Percentiles rank a stretch among this genome's conserved stretches.
phyloP scores from a whole-genome alignment of 1,140 invertebrate species.

The Bursaphelenchus mucronatus region DNA sequence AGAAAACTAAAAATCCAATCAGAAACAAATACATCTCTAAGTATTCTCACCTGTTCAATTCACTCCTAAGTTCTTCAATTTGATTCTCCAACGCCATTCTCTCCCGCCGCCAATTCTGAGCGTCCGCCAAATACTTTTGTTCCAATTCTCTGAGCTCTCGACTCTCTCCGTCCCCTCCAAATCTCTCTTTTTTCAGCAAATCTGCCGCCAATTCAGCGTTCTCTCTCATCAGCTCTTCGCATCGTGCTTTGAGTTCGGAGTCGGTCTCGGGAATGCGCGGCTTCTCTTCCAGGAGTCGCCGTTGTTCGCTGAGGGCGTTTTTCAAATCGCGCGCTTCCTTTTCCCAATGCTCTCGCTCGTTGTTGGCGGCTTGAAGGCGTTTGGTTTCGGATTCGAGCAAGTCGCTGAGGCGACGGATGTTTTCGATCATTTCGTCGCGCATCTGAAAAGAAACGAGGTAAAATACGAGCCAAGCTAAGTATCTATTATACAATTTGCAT shows the following conservation, averaged over 20 bases:
- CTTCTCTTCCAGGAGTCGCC: neutral
- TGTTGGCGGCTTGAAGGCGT: slow-evolving; percentile 13
- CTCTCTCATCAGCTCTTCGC: slow-evolving; percentile 8
- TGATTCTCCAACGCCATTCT: slow-evolving; percentile 8
- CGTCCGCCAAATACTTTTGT: neutral
- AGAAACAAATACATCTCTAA: neutral
- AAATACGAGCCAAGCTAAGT: no score
- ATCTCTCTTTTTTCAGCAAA: neutral
- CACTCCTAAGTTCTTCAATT: slow-evolving; percentile 1
- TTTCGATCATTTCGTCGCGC: slow-evolving; percentile 5
- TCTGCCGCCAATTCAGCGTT: slow-evolving; percentile 12
- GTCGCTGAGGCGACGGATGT: slow-evolving; percentile 5
- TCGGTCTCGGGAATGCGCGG: neutral
- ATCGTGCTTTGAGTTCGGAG: slow-evolving; percentile 3
- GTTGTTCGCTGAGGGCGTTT: no score
- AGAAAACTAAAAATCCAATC: neutral
- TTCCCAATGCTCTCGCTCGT: slow-evolving; percentile 8
- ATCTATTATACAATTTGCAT: no score
- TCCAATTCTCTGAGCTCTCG: neutral
- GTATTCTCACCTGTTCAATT: slow-evolving; percentile 16
- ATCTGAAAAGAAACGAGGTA: no score
- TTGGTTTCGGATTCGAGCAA: slow-evolving; percentile 17
- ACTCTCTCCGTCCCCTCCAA: neutral
- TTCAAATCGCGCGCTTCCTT: neutral
- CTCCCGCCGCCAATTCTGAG: slow-evolving; percentile 1